Conservation (phyloP, 2,113 vertebrate genomes). For the Addax nasomaculatus region DNA sequence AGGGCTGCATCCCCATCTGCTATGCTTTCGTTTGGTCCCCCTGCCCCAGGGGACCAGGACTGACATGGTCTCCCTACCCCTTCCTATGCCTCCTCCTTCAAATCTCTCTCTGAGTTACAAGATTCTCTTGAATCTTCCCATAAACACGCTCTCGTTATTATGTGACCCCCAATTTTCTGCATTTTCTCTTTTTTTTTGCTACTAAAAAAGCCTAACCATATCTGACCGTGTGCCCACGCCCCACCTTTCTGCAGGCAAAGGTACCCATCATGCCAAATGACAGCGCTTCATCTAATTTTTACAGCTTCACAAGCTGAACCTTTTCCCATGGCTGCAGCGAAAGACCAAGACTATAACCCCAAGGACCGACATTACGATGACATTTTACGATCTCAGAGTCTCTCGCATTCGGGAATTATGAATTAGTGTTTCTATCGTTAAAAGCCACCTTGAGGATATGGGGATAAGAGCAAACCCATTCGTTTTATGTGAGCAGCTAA, state of each 20-base stretch:
- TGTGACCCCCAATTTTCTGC: background rate
- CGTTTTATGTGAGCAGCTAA: background rate
- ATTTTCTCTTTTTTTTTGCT: background rate
- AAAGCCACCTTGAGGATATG: background rate
- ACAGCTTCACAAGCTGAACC: background rate
- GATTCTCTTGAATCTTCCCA: background rate
- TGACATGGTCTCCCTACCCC: background rate
- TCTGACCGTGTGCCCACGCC: rapidly evolving
- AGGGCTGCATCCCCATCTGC: too few species aligned
- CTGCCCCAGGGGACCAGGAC: background rate
- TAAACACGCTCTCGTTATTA: background rate
- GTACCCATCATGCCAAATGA: background rate
- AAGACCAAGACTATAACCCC: background rate
- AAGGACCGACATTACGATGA: background rate
- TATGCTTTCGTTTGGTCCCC: background rate
- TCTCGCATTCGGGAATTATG: background rate
- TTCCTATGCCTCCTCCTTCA: background rate
- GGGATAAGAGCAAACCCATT: background rate
- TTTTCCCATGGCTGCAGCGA: background rate
- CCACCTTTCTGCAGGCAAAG: background rate
- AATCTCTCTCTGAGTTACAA: background rate
- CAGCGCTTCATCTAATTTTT: background rate
- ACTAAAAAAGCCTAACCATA: background rate
- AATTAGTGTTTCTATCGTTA: background rate
- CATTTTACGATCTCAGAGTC: background rate